Base-by-base conservation (phyloP, 2,113 vertebrate species). In the Amazona guildingii region DNA sequence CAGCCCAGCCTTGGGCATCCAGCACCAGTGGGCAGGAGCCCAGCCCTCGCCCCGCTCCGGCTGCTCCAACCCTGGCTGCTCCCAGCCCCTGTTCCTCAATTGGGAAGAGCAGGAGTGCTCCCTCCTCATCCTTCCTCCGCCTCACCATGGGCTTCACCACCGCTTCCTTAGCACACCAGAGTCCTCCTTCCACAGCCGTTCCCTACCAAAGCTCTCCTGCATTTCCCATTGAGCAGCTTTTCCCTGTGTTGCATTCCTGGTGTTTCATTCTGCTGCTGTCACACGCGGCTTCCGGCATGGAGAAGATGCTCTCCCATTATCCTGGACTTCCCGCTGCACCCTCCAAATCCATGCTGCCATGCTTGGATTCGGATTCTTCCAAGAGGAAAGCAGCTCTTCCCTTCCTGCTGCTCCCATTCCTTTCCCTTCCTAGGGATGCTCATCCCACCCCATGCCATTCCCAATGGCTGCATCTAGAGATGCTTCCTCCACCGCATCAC, bases 241-340 rank as follows among this genome's bases (percentile, higher is more conserved):
- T 44, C 79, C 51, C 61, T 0, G 1, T 11, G n/a, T 44, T 8
- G 13, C 10, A 3, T 54, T 39, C n/a, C 2, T 1, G 3, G 13
- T 16, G 10, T 55, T 90, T 85, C 29, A 59, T 35, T 46, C 57
- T 3, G 8, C 16, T 25, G 5, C 27, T 21, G 9, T 17, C 37
- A 33, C 6, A 3, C 0, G 4, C 19, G 13, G 39, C 17, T 37
- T 23, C 24, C 0, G 1, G 24, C 0, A 6, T 2, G 52, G 21
- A 68, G 2, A 1, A 72, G 46, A 12, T 41, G 46, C 51, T 54
- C 18, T 41, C 33, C 41, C 11, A 5, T n/a, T 17, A 27, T 2
- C n/a, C 27, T 6, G 18, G 10, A 29, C 43, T 12, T 79, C 6
- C 37, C 4, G 4, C 63, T 44, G 54, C 6, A 1, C 31, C 44